phyloP scores from a whole-genome alignment of 92 coral and sea anemone genomes.

The Paramuricea clavata region DNA sequence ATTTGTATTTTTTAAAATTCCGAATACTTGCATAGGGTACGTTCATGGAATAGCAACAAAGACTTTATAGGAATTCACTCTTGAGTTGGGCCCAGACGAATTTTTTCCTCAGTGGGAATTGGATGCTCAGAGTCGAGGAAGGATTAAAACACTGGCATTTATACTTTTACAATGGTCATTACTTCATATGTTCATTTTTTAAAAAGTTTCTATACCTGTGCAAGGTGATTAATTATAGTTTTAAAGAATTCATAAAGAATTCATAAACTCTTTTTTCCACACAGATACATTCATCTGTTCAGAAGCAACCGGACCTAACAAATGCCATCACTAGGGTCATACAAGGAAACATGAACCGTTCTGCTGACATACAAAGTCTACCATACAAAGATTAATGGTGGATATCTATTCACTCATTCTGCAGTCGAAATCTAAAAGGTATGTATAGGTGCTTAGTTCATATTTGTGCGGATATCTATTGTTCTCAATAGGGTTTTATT shows the following conservation, averaged over 20 bases:
- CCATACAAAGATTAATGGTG: constrained; percentile 3
- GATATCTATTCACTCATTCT: not conserved
- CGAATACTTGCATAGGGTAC: too few species aligned
- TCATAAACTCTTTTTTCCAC: not conserved
- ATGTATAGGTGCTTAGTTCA: too few species aligned
- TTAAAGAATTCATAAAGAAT: too few species aligned
- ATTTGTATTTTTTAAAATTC: too few species aligned
- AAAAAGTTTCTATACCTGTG: too few species aligned
- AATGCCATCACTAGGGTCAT: not conserved
- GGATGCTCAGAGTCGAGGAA: not conserved
- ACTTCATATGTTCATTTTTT: too few species aligned
- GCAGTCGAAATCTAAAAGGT: too few species aligned
- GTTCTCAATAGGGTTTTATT: too few species aligned
- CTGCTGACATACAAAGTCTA: not conserved
- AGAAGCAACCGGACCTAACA: not conserved
- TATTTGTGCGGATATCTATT: too few species aligned
- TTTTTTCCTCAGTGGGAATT: not conserved
- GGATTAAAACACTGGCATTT: not conserved
- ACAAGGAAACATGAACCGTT: not conserved
- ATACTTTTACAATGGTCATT: not conserved
- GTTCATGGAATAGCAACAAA: too few species aligned
- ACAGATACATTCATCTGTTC: constrained; percentile 8
- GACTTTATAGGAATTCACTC: not conserved
- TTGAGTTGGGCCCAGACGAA: not conserved
- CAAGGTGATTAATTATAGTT: too few species aligned